Evolutionary conservation across 2,797 vertebrate species (phyloP).

Genomic region (Manis pentadactyla): DNA sequence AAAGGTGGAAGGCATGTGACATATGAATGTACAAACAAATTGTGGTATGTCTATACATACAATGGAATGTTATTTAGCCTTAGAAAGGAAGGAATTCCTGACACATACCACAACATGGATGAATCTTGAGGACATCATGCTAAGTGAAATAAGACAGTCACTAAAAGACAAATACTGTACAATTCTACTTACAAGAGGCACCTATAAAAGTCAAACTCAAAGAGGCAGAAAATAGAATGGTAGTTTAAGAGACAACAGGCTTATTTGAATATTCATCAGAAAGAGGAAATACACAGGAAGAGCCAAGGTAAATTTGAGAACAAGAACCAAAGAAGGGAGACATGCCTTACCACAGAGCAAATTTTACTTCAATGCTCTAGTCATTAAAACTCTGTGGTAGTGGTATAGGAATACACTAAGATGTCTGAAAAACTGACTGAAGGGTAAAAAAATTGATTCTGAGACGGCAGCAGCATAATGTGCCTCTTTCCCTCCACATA

Average conservation of each 20-base stretch:
- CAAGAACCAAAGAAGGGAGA: background rate
- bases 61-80: background rate
- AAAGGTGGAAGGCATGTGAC: background rate
- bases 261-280: conserved; percentile 30
- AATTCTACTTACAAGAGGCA: background rate
- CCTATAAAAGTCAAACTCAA: background rate
- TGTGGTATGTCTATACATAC: background rate
- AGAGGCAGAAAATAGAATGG: background rate
- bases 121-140: background rate
- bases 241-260: background rate
- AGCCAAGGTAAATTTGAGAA: conserved; percentile 3
- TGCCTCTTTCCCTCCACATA: background rate
- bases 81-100: background rate
- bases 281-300: background rate
- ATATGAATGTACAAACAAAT: background rate
- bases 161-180: background rate
- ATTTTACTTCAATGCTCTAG: background rate
- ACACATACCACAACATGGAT: background rate
- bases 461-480: background rate
- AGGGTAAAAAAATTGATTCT: background rate
- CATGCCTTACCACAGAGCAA: background rate
- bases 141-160: background rate
- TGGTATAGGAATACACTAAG: background rate
- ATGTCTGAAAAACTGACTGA: background rate
- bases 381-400: background rate